Evolutionary conservation across 2,888 invertebrate species (phyloP), one percentile per base, ranked within the genome.

Genomic region (Drosophila nr. perissopoda): DNA sequence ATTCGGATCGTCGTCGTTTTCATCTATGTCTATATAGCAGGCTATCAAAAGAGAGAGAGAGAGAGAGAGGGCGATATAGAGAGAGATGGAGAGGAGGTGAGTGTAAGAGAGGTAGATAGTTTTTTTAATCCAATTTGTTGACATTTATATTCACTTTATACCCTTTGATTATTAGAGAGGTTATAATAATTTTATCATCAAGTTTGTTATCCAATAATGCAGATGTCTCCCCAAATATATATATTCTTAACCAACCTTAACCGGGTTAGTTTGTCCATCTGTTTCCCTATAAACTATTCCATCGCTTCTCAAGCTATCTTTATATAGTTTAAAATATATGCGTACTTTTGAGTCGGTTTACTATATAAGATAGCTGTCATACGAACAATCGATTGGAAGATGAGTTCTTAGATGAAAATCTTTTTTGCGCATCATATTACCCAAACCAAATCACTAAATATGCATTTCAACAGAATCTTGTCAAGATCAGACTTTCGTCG

Each of bases 21-120:
- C 92, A 66, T 94, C 92, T 25, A 94, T 89, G 67, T 94, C 94
- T 65, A 94, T 93, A 72, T 94, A 94, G 68, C 94, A 93, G 27
- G 94, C 94, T 94, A 72, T 8, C 25, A 45, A 4, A 13, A 6
- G 11, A 4, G 53, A 27, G 11, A 48, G 6, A 42, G 16, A n/a
- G 40, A n/a, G 25, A 11, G 11, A 48, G 6, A 42, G 16, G 38
- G 25, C 2, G 21, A 42, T 3, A 10, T 1, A 51, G 31, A 29
- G 16, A 4, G 54, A 29, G 38, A 27, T 5, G 40, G 38, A 2
- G n/a, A 27, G 4, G 1, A 21, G 34, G 18, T 18, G 21, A 21
- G 21, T 52, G 4, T 25, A 7, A 11, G 31, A 5, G 16, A 45
- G 5, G 8, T 16, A 25, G 16, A 25, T 21, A 6, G 16, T 53